Percentiles rank a stretch among this genome's conserved stretches.
These are phyloP conservation scores for Larimichthys crocea DNA, from an alignment of 2,113 vertebrate genomes.

Conservation along the genomic window DNA sequence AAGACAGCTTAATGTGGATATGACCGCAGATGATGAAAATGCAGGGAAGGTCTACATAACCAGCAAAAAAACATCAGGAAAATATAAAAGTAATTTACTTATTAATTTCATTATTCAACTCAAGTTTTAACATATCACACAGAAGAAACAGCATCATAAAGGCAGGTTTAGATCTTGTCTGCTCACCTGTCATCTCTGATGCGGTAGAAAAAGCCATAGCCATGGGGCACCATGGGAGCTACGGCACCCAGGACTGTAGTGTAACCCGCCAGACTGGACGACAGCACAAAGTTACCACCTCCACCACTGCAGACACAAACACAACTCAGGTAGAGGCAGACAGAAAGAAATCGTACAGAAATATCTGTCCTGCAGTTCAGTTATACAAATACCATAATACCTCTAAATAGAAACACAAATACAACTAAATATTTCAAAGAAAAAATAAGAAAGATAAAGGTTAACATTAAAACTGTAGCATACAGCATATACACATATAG, in stretches of 20 bases:
- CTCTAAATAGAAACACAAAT: too few species aligned
- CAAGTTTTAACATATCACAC: not conserved
- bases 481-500: too few species aligned
- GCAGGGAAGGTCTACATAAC: too few species aligned
- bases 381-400: too few species aligned
- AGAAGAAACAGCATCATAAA: not conserved
- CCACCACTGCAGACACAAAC: constrained; percentile 88
- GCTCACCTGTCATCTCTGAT: constrained; percentile 94
- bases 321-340: constrained; percentile 19
- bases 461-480: too few species aligned
- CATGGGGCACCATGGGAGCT: constrained; percentile 91
- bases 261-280: constrained; percentile 95
- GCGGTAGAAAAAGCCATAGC: constrained; percentile 95
- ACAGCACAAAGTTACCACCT: constrained; percentile 95
- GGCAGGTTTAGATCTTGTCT: not conserved
- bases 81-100: too few species aligned
- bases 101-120: too few species aligned
- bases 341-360: not conserved
- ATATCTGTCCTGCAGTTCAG: not conserved
- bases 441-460: too few species aligned
- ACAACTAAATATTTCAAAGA: too few species aligned
- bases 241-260: constrained; percentile 85
- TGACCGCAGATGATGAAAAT: not conserved
- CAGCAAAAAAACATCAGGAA: too few species aligned
- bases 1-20: not conserved